Evolutionary conservation across 2,113 vertebrate species (phyloP).

Genomic region (Anoura caudifer): DNA sequence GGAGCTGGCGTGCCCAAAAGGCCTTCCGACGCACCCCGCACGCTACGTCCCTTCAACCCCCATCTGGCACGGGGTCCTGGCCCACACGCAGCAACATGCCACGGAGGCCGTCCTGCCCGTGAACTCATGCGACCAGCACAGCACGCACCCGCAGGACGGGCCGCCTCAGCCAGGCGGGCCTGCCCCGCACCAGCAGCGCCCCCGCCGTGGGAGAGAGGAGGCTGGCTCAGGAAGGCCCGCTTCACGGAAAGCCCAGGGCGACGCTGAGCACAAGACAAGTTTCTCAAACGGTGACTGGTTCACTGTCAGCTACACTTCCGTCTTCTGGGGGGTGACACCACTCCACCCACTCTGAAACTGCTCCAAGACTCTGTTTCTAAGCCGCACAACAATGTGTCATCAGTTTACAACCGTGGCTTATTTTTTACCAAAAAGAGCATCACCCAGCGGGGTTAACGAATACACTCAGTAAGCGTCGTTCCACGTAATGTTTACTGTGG

Average conservation of each 20-base stretch:
- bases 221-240: too few species aligned
- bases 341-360: neutral
- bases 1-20: neutral
- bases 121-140: too few species aligned
- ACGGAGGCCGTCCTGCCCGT: too few species aligned
- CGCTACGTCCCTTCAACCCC: neutral
- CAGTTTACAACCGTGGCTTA: neutral
- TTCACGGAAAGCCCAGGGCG: too few species aligned
- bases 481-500: neutral
- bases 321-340: neutral
- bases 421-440: neutral
- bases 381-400: neutral
- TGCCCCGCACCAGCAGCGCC: too few species aligned
- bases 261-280: neutral
- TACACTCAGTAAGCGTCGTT: neutral
- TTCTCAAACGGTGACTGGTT: neutral
- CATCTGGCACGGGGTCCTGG: accelerated
- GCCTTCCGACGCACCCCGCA: neutral
- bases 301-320: neutral
- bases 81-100: too few species aligned
- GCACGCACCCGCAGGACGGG: too few species aligned
- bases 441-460: neutral
- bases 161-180: too few species aligned
- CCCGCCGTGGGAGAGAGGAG: too few species aligned
- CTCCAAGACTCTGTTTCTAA: neutral